Evolutionary conservation across 2,797 vertebrate species (phyloP).

Genomic region (Eremophila alpestris): DNA sequence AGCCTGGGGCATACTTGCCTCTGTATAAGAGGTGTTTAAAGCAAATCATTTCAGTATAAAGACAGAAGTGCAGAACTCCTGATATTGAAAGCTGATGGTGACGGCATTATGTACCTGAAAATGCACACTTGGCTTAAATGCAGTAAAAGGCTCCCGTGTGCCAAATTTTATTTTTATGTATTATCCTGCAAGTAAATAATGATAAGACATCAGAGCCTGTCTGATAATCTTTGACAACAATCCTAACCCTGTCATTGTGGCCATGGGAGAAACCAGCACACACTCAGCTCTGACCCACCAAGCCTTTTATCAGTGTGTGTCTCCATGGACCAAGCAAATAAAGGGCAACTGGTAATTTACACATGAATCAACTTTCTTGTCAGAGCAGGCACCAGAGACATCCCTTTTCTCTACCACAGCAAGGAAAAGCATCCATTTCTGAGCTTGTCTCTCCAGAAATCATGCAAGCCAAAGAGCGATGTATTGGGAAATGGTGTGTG

Average conservation of each 20-base stretch:
- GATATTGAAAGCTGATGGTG: neutral
- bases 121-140: neutral
- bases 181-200: conserved; percentile 68
- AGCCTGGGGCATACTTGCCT: neutral
- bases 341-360: conserved; percentile 83
- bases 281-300: conserved; percentile 72
- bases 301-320: conserved; percentile 81
- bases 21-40: neutral
- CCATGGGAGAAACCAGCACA: conserved; percentile 70
- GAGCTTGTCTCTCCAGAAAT: conserved; percentile 81
- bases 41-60: neutral
- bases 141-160: neutral
- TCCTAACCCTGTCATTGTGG: conserved; percentile 65
- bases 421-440: conserved; percentile 72
- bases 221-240: conserved; percentile 81
- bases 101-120: neutral
- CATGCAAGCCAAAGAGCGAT: conserved; percentile 56
- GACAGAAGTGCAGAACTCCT: neutral
- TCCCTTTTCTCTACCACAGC: conserved; percentile 69
- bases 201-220: conserved; percentile 70
- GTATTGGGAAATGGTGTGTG: conserved; percentile 61
- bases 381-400: conserved; percentile 73
- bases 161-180: conserved; percentile 48
- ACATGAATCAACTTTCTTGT: conserved; percentile 82
- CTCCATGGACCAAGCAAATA: conserved; percentile 80